Evolutionary conservation across 2,888 invertebrate genomes (phyloP).

Genomic region (Dilophus febrilis): DNA sequence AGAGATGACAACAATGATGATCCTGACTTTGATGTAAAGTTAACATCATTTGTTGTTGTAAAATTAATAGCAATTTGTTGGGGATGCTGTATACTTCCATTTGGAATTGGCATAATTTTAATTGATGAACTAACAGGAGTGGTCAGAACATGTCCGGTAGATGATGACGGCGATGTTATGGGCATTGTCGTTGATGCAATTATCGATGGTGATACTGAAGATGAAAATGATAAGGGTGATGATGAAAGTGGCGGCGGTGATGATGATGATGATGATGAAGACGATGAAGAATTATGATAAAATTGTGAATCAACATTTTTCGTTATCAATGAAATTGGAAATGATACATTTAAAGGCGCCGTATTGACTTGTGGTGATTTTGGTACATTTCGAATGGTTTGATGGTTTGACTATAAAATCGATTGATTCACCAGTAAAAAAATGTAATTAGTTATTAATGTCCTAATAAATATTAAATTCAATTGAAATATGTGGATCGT

Average conservation of each 20-base stretch:
- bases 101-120: background rate
- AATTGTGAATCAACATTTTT: constrained; percentile 11
- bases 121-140: constrained; percentile 11
- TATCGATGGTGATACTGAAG: constrained; percentile 22
- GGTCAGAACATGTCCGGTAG: constrained; percentile 27
- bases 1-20: too few species aligned
- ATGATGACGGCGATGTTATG: constrained; percentile 27
- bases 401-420: too few species aligned
- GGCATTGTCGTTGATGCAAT: constrained; percentile 29
- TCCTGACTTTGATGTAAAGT: too few species aligned
- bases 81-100: background rate
- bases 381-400: constrained; percentile 11
- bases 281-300: too few species aligned
- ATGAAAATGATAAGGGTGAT: constrained; percentile 15
- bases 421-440: too few species aligned
- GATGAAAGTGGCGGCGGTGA: constrained; percentile 13
- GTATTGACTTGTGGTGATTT: constrained; percentile 15
- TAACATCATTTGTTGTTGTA: constrained; percentile 3
- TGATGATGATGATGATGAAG: background rate
- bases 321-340: constrained; percentile 16
- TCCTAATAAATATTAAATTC: too few species aligned
- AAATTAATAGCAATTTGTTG: constrained; percentile 6
- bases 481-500: too few species aligned
- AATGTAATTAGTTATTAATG: too few species aligned
- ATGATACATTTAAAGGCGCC: constrained; percentile 5